Evolutionary conservation across 2,888 invertebrate genomes (phyloP).

Genomic region (Pemphredon lugubris): DNA sequence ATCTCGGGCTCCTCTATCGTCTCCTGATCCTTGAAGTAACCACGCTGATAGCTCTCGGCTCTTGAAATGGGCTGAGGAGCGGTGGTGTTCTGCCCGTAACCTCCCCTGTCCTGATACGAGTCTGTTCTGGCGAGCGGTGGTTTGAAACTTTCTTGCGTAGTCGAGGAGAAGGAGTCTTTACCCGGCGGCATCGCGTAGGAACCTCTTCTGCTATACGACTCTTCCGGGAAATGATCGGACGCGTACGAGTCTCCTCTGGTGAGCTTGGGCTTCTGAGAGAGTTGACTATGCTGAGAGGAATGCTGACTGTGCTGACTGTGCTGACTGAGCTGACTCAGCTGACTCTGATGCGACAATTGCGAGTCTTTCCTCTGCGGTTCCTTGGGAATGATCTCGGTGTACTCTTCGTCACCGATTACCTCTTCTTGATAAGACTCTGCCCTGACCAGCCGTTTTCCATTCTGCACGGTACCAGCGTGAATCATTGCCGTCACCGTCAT

Average conservation of each 20-base stretch:
- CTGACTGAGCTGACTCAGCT: constrained; percentile 67
- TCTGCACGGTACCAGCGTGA: constrained; percentile 78
- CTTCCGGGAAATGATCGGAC: constrained; percentile 75
- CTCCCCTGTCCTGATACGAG: constrained; percentile 72
- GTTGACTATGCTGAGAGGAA: constrained; percentile 59
- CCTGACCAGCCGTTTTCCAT: constrained; percentile 78
- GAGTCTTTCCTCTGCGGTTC: constrained; percentile 76
- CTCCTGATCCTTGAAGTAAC: constrained; percentile 82
- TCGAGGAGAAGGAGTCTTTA: constrained; percentile 75
- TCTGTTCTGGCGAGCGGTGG: constrained; percentile 69
- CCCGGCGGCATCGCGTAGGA: constrained; percentile 66
- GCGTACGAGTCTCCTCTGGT: constrained; percentile 75
- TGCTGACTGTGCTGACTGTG: constrained; percentile 70
- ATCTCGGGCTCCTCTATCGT: constrained; percentile 80
- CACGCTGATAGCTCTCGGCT: constrained; percentile 78
- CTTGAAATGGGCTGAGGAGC: constrained; percentile 76
- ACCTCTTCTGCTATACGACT: constrained; percentile 65
- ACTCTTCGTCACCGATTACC: constrained; percentile 72
- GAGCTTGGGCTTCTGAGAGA: constrained; percentile 75
- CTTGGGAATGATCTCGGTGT: constrained; percentile 70
- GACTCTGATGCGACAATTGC: constrained; percentile 72
- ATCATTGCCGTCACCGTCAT: constrained; percentile 81
- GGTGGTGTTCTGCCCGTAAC: constrained; percentile 70
- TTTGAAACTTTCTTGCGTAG: constrained; percentile 71
- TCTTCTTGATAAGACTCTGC: constrained; percentile 76